A percentile compares a stretch with the other conserved stretches of the same genome.
Conservation (phyloP, 2,888 invertebrate genomes). For the Pyrrhosoma nymphula region DNA sequence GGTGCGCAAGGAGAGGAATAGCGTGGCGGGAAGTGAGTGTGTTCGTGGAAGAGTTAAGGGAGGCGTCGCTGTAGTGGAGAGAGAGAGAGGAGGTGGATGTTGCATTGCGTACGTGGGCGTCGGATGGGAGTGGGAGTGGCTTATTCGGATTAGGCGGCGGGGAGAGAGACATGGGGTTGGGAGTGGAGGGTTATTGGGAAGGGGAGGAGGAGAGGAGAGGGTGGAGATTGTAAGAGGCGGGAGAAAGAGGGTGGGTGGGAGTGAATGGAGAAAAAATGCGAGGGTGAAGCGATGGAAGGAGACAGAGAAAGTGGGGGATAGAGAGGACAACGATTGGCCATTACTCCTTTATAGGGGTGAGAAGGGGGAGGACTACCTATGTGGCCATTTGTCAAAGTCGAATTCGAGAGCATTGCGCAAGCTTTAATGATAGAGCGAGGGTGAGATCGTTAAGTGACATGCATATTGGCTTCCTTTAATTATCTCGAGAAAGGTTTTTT, state of each 20-base stretch:
- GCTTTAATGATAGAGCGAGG: conserved; percentile 16
- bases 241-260: not conserved
- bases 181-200: not conserved
- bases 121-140: conserved; percentile 27
- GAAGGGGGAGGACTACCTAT: not conserved
- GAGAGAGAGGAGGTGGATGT: conserved; percentile 23
- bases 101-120: conserved; percentile 44
- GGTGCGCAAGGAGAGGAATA: conserved; percentile 19
- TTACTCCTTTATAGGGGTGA: not conserved
- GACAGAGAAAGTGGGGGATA: not conserved
- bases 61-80: not conserved
- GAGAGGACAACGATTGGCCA: conserved; percentile 13
- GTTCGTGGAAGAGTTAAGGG: conserved; percentile 23
- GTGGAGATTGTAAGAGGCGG: not conserved
- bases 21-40: not conserved
- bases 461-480: conserved; percentile 14
- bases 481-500: not conserved
- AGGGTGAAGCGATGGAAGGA: not conserved
- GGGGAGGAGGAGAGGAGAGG: not conserved
- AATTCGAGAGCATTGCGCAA: conserved; percentile 9
- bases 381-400: conserved; percentile 6
- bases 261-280: not conserved
- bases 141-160: conserved; percentile 18
- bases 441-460: not conserved
- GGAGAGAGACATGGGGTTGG: not conserved